Conservation (phyloP, 2,888 invertebrate species). For the Keiferia lycopersicella region DNA sequence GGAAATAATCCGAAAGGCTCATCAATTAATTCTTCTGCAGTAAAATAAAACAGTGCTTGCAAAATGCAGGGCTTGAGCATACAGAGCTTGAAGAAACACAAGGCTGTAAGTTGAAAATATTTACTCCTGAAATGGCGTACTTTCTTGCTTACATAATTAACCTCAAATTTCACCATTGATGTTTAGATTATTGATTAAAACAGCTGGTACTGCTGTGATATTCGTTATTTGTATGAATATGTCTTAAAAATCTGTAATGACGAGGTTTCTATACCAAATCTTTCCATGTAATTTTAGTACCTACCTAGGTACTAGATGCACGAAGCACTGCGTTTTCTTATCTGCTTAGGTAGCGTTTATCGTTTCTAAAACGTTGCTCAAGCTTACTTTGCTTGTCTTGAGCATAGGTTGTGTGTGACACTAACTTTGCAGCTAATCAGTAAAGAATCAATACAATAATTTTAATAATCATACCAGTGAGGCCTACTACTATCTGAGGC, state of each 20-base stretch:
- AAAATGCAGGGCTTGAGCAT: slow-evolving; percentile 88
- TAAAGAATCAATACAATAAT: too few species aligned
- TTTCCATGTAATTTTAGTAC: not conserved
- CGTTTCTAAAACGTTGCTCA: too few species aligned
- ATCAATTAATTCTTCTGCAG: not conserved
- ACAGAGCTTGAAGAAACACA: slow-evolving; percentile 87
- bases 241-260: not conserved
- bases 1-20: not conserved
- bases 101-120: slow-evolving; percentile 83
- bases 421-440: not conserved
- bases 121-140: slow-evolving; percentile 33
- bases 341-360: not conserved
- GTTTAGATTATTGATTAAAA: not conserved
- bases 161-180: slow-evolving; percentile 47
- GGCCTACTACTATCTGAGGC: too few species aligned
- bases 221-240: not conserved
- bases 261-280: too few species aligned
- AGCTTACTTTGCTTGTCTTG: not conserved
- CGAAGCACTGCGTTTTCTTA: not conserved
- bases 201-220: not conserved
- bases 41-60: slow-evolving; percentile 15
- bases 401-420: not conserved
- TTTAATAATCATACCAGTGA: too few species aligned
- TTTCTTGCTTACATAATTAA: slow-evolving; percentile 72
- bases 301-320: not conserved